Evolutionary conservation across 1,140 invertebrate species (phyloP).

Genomic region (Platorchestia sp.): DNA sequence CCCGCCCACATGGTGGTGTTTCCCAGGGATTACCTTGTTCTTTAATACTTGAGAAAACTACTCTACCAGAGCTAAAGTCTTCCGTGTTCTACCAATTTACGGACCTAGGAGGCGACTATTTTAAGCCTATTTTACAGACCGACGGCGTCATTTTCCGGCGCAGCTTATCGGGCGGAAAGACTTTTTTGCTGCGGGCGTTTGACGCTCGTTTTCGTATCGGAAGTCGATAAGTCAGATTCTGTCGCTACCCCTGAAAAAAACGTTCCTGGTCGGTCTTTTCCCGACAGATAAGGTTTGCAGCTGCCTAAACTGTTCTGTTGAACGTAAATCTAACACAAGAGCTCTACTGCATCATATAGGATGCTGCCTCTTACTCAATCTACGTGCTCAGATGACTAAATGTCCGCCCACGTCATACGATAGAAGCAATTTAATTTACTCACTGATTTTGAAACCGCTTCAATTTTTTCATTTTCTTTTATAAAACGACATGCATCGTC

Average conservation of each 20-base stretch:
- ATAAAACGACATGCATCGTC: too few species aligned
- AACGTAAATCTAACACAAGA: neutral
- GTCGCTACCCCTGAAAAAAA: neutral
- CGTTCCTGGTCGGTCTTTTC: neutral
- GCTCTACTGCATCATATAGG: neutral
- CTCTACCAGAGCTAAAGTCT: neutral
- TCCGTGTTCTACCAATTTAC: neutral
- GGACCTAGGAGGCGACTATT: neutral
- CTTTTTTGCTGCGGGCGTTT: neutral
- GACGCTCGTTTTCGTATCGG: conserved; percentile 16
- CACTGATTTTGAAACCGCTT: neutral
- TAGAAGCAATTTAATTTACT: neutral
- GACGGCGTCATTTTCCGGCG: neutral
- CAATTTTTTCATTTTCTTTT: neutral
- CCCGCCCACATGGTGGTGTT: neutral
- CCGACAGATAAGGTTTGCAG: neutral
- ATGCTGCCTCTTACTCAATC: neutral
- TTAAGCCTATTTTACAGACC: conserved; percentile 1
- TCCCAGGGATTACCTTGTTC: neutral
- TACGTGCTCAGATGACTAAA: neutral
- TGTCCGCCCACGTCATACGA: neutral
- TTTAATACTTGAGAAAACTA: neutral
- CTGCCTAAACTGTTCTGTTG: neutral
- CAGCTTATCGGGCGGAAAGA: conserved; percentile 3
- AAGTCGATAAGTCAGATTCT: conserved; percentile 18